These are phyloP conservation scores for Acromyrmex charruanus DNA, from an alignment of 1,140 invertebrate species.

Conservation along the genomic window DNA sequence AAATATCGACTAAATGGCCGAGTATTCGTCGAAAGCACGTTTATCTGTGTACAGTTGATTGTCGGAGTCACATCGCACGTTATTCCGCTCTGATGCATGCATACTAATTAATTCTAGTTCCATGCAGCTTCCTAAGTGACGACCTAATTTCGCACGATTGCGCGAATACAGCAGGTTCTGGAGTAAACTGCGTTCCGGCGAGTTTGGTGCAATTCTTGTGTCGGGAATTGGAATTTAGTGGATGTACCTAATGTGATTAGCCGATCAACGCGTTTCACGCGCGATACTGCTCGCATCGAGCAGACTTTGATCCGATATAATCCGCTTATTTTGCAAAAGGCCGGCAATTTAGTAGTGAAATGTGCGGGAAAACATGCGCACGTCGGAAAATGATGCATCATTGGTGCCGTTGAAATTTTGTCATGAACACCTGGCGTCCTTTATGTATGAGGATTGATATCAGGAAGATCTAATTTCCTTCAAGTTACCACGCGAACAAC, in stretches of 20 bases:
- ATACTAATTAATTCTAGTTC: slow-evolving; percentile 57
- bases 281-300: slow-evolving; percentile 1
- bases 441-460: slow-evolving; percentile 2
- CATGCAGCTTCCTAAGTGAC: slow-evolving; percentile 40
- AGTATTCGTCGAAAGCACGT: not conserved
- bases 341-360: slow-evolving; percentile 41
- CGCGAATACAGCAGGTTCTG: slow-evolving; percentile 23
- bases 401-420: not conserved
- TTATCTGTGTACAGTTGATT: slow-evolving; percentile 42
- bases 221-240: slow-evolving; percentile 54
- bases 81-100: slow-evolving; percentile 31
- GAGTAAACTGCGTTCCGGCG: slow-evolving; percentile 34
- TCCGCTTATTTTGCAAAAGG: slow-evolving; percentile 55
- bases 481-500: not conserved
- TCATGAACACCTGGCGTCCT: not conserved
- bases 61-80: slow-evolving; percentile 40
- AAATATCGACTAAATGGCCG: slow-evolving; percentile 9
- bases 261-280: slow-evolving; percentile 48
- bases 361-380: slow-evolving; percentile 6
- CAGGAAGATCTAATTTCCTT: not conserved
- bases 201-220: slow-evolving; percentile 46
- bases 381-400: slow-evolving; percentile 12
- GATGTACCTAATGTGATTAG: slow-evolving; percentile 52
- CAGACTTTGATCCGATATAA: slow-evolving; percentile 49
- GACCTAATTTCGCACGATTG: slow-evolving; percentile 55